phyloP scores from a whole-genome alignment of 2,113 vertebrate genomes.

The Pelobates fuscus region DNA sequence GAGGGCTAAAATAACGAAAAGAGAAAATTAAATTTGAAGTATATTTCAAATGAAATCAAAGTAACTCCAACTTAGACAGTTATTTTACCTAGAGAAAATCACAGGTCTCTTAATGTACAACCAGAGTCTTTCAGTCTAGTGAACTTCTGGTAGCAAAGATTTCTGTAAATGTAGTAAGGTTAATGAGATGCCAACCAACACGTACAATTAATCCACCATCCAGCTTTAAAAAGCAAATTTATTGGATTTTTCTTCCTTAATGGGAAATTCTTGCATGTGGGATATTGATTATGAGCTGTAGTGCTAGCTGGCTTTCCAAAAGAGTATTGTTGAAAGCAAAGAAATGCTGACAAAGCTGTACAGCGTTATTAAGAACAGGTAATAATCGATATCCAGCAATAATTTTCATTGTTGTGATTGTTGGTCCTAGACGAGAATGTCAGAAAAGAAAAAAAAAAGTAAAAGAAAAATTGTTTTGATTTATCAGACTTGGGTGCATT shows the following conservation, averaged over 20 bases:
- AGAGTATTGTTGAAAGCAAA: slow-evolving; percentile 55
- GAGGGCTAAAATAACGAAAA: too few species aligned
- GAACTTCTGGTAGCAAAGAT: slow-evolving; percentile 24
- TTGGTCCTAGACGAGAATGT: background rate
- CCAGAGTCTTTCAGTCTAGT: slow-evolving; percentile 19
- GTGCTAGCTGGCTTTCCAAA: slow-evolving; percentile 52
- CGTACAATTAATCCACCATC: slow-evolving; percentile 30
- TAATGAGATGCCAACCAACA: slow-evolving; percentile 45
- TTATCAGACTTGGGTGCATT: background rate
- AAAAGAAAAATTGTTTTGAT: too few species aligned
- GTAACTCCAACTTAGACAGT: background rate
- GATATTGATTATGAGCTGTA: slow-evolving; percentile 57
- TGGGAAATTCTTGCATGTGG: slow-evolving; percentile 55
- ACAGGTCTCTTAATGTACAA: slow-evolving; percentile 26
- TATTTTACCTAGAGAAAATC: slow-evolving; percentile 9
- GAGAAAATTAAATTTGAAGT: too few species aligned
- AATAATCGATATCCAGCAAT: slow-evolving; percentile 62
- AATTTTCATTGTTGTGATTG: slow-evolving; percentile 57
- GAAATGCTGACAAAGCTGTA: slow-evolving; percentile 54
- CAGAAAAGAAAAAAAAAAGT: background rate
- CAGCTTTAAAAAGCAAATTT: slow-evolving; percentile 48
- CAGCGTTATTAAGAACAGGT: slow-evolving; percentile 59
- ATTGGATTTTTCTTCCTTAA: slow-evolving; percentile 54
- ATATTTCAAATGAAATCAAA: background rate
- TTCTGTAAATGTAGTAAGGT: slow-evolving; percentile 37